Conservation (phyloP, 2,888 invertebrate species). For the Lycia hirtaria region DNA sequence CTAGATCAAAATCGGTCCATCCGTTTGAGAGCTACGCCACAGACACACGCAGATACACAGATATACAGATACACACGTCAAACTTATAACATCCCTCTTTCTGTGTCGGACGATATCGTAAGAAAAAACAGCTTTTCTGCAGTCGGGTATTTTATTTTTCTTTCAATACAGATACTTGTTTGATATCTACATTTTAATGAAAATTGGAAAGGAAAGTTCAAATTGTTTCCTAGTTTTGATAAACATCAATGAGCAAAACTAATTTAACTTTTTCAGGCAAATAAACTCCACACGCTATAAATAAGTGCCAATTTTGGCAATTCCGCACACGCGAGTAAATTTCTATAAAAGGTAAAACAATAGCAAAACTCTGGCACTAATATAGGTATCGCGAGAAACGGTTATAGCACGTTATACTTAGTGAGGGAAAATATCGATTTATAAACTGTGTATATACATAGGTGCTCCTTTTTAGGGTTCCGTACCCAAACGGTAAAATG, state of each 20-base stretch:
- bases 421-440: neutral
- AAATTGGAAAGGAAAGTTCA: neutral
- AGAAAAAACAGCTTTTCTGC: too few species aligned
- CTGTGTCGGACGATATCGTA: too few species aligned
- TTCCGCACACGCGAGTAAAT: conserved; percentile 1
- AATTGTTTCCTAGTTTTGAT: neutral
- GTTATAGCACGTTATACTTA: neutral
- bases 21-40: too few species aligned
- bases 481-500: too few species aligned
- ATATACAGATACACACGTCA: too few species aligned
- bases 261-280: conserved; percentile 9
- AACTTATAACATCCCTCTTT: too few species aligned
- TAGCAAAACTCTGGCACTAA: neutral
- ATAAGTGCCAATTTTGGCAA: neutral
- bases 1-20: too few species aligned
- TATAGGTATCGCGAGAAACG: neutral
- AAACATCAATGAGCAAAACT: neutral
- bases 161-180: too few species aligned
- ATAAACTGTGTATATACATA: neutral
- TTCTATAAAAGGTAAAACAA: neutral
- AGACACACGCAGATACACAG: too few species aligned
- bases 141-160: too few species aligned
- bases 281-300: neutral
- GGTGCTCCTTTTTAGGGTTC: too few species aligned
- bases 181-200: too few species aligned